Conservation (phyloP, 2,797 vertebrate genomes). For the Acipenser ruthenus region DNA sequence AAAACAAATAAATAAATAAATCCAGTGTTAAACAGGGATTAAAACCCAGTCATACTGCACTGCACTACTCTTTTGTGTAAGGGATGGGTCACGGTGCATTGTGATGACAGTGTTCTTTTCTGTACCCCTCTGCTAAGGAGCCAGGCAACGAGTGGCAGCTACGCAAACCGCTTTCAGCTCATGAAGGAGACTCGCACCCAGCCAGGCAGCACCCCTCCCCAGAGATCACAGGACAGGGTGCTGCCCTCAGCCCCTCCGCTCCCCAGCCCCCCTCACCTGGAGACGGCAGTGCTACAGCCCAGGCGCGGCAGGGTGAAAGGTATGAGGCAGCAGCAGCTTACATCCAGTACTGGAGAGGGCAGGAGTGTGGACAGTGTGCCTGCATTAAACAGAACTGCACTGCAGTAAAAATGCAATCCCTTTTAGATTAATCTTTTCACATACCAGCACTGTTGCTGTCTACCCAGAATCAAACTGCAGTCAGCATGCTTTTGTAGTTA, state of each 20-base stretch:
- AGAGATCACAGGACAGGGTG: conserved; percentile 2
- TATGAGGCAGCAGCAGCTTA: background rate
- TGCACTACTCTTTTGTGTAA: no score
- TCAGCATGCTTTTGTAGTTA: no score
- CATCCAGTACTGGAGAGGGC: background rate
- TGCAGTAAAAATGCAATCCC: background rate
- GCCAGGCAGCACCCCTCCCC: background rate
- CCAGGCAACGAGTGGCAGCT: background rate
- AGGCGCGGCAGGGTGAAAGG: background rate
- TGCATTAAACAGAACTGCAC: background rate
- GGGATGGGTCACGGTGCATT: background rate
- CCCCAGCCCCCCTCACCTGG: background rate
- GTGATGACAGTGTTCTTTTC: background rate
- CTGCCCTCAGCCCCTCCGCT: conserved; percentile 13
- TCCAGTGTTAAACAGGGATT: no score
- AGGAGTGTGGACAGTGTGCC: background rate
- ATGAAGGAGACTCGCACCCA: background rate
- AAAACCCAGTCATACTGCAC: no score
- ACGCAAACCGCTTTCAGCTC: conserved; percentile 3
- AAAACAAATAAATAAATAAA: no score
- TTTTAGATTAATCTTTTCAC: background rate
- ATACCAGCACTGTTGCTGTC: background rate
- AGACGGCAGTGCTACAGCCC: background rate
- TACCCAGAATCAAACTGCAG: background rate
- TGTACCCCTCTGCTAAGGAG: background rate